Evolutionary conservation across 2,113 vertebrate genomes (phyloP), one percentile per base, ranked within the genome.

Genomic region (Pseudolaguvia tuberculata): DNA sequence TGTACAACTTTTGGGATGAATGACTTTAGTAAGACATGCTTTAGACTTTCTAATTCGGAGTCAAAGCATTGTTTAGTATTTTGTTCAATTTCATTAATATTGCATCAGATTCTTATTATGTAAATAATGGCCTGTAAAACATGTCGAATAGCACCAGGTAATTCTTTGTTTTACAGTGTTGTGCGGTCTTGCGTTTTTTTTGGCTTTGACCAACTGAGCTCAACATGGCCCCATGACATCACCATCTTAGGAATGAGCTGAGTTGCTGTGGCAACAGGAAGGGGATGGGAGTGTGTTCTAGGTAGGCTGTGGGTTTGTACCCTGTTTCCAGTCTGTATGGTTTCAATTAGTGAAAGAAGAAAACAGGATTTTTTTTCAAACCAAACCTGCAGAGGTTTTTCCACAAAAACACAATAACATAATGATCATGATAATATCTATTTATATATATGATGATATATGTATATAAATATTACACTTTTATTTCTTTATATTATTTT

Each of bases 261-360:
- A 87, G 78, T 83, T 81, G 86, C 83, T 81, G 63, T n/a, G 80
- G 75, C 81, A 84, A 84, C 71, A 63, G 80, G 81, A 76, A 86
- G 80, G 76, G 80, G 63, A 84, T 78, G 45, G 74, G 74, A 31
- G 66, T 77, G 56, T 68, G 45, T 42, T 68, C 45, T 11, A 1
- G 29, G 51, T 59, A 42, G 72, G 83, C 79, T 23, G 59, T 72
- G 78, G 79, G 29, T 59, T 80, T 78, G 52, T 50, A 45, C 72
- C 57, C 52, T 17, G 15, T 73, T 71, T 81, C 47, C 45, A 50
- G 35, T 55, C 18, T 1, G 66, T 58, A 74, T 78, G 79, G 71
- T 78, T 45, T 74, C n/a, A 53, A 74, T 78, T 80, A 81, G 73
- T 31, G 25, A 51, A 25, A 50, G 42, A 35, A n/a, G 39, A 48